These are phyloP conservation scores for Ennomos quercinarius DNA, from an alignment of 2,888 invertebrate species.

Conservation along the genomic window DNA sequence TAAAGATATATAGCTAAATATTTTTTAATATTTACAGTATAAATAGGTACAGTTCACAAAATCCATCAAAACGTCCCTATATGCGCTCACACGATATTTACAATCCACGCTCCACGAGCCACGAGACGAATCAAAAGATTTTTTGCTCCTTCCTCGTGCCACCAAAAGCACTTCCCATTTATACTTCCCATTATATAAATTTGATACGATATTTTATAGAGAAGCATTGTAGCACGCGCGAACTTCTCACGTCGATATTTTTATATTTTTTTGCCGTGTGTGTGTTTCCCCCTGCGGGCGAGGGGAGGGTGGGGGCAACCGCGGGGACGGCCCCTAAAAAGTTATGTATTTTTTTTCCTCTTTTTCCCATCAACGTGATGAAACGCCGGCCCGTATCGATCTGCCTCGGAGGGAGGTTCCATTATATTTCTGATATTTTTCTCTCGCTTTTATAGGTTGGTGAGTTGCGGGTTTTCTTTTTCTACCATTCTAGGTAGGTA, in stretches of 20 bases:
- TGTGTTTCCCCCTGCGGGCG: conserved; percentile 51
- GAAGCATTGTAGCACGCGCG: conserved; percentile 76
- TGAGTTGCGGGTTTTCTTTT: conserved; percentile 29
- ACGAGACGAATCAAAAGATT: conserved; percentile 52
- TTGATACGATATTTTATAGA: conserved; percentile 79
- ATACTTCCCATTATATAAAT: conserved; percentile 78
- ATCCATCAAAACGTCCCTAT: conserved; percentile 60
- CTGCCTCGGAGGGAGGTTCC: conserved; percentile 51
- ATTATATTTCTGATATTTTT: conserved; percentile 52
- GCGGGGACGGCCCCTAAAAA: conserved; percentile 81
- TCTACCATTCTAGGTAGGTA: conserved; percentile 3
- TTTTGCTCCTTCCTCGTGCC: conserved; percentile 69
- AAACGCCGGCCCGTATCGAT: conserved; percentile 81
- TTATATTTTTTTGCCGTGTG: conserved; percentile 67
- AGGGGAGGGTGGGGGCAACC: conserved; percentile 40
- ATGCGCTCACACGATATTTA: conserved; percentile 41
- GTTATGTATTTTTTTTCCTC: conserved; percentile 84
- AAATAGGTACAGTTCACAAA: conserved; percentile 35
- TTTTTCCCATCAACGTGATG: conserved; percentile 83
- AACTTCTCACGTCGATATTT: conserved; percentile 64
- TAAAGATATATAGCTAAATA: too few species aligned
- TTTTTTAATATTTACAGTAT: too few species aligned
- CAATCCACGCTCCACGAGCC: conserved; percentile 41
- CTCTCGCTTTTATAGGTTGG: conserved; percentile 33
- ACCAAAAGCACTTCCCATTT: conserved; percentile 73